Evolutionary conservation across 1,140 invertebrate genomes (phyloP).

Genomic region (Caenorhabditis remanei): DNA sequence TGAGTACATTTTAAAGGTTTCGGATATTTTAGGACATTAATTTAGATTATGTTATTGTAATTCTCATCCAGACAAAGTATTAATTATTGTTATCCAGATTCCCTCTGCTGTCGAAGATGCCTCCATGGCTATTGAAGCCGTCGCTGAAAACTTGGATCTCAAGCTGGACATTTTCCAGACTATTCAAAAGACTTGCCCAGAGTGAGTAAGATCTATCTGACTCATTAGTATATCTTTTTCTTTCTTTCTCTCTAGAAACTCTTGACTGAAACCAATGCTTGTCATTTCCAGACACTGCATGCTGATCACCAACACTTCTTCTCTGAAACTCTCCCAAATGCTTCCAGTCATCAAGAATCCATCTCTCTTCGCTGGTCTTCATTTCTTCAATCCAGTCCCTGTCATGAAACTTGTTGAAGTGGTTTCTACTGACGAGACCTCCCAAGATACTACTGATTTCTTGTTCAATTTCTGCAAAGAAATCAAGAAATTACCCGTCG

Average conservation of each 20-base stretch:
- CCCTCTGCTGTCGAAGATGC: constrained; percentile 64
- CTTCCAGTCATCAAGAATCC: constrained; percentile 40
- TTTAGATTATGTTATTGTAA: no score
- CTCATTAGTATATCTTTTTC: no score
- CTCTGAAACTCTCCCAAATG: constrained; percentile 42
- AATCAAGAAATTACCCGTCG: constrained; percentile 86
- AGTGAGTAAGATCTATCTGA: constrained; percentile 12
- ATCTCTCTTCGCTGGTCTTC: constrained; percentile 79
- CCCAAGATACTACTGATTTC: constrained; percentile 84
- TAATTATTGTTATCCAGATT: neutral
- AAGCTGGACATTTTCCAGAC: constrained; percentile 67
- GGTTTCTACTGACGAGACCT: constrained; percentile 81
- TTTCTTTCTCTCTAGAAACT: no score
- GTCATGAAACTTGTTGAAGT: constrained; percentile 87
- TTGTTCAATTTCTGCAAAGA: constrained; percentile 86
- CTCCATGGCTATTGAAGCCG: constrained; percentile 72
- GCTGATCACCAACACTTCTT: constrained; percentile 35
- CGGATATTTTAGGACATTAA: neutral
- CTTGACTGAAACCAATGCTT: no score
- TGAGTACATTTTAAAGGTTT: neutral
- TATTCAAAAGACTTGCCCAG: constrained; percentile 55
- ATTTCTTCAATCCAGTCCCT: constrained; percentile 93
- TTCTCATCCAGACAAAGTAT: no score
- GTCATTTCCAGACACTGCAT: constrained; percentile 64
- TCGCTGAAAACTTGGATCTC: constrained; percentile 70